These are phyloP conservation scores for Rhinoraja longicauda DNA, from an alignment of 2,797 vertebrate species.

Conservation along the genomic window DNA sequence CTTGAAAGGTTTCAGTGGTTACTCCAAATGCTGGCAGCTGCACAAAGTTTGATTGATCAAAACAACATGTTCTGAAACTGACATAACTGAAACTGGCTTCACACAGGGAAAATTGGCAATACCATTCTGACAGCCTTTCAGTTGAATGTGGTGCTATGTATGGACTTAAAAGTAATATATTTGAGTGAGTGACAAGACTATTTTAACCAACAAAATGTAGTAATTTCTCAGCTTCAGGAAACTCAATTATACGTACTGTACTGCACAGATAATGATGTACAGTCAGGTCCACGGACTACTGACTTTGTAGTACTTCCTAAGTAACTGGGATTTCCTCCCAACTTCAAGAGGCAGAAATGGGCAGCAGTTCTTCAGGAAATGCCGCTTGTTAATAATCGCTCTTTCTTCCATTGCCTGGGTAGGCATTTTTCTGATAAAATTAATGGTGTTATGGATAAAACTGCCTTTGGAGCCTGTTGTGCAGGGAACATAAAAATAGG, in stretches of 20 bases:
- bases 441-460: neutral
- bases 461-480: neutral
- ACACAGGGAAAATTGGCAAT: no score
- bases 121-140: no score
- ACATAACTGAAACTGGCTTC: no score
- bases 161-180: no score
- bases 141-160: no score
- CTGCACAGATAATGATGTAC: neutral
- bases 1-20: no score
- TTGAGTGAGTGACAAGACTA: no score
- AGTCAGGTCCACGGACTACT: neutral
- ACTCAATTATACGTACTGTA: neutral
- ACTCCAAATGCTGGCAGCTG: no score
- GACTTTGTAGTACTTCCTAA: neutral
- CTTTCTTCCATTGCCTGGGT: neutral
- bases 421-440: neutral
- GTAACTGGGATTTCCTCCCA: neutral
- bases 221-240: neutral
- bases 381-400: neutral
- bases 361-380: neutral
- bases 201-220: no score
- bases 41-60: no score
- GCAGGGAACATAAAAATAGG: neutral
- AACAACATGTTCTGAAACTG: no score
- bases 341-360: neutral